A percentile compares a stretch with the other conserved stretches of the same genome.
Evolutionary conservation across 1,140 invertebrate species (phyloP).

Genomic region (Stegodyphus dumicola): DNA sequence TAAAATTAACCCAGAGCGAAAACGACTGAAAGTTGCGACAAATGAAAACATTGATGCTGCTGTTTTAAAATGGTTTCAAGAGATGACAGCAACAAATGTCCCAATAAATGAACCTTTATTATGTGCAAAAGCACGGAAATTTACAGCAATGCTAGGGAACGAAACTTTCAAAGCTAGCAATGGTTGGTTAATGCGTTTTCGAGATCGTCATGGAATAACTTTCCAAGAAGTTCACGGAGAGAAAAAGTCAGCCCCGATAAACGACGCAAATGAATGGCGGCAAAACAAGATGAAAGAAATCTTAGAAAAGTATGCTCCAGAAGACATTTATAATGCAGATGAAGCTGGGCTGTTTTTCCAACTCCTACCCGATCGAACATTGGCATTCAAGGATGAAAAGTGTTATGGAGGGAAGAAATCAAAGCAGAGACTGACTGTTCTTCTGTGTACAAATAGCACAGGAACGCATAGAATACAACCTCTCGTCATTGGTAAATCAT

Average conservation of each 20-base stretch:
- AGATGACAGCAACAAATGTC: constrained; percentile 23
- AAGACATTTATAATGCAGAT: too few species aligned
- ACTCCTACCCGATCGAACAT: too few species aligned
- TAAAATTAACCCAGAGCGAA: background rate
- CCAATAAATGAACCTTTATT: constrained; percentile 20
- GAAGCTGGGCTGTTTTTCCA: too few species aligned
- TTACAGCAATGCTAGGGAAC: constrained; percentile 22
- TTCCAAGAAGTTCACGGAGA: constrained; percentile 28
- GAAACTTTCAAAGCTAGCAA: constrained; percentile 24
- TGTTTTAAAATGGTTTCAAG: constrained; percentile 13
- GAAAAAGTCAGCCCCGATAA: background rate
- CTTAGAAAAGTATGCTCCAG: too few species aligned
- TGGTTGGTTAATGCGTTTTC: constrained; percentile 26
- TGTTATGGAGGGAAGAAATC: background rate
- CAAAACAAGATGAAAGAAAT: too few species aligned
- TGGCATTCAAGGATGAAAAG: too few species aligned
- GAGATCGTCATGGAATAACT: constrained; percentile 19
- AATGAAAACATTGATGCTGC: too few species aligned
- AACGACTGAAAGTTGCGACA: too few species aligned
- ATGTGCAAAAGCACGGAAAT: constrained; percentile 19
- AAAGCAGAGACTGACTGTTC: background rate
- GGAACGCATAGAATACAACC: too few species aligned
- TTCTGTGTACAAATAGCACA: background rate
- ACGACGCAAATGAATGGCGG: too few species aligned
- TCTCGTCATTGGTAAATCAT: too few species aligned